Percentiles rank a stretch among this genome's conserved stretches.
Conservation (phyloP, 2,888 invertebrate species). For the Limnephilus marmoratus region DNA sequence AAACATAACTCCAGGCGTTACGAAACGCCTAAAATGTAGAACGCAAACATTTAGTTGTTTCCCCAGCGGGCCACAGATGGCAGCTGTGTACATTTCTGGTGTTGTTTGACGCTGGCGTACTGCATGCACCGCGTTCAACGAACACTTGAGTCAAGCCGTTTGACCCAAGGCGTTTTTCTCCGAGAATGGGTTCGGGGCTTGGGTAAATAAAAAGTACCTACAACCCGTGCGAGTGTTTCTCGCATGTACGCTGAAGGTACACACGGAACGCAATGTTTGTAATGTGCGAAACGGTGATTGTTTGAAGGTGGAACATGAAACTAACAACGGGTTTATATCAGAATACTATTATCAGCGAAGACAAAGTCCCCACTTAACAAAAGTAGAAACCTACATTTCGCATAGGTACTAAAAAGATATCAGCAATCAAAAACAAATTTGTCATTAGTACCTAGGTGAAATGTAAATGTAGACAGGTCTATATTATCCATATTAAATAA, state of each 20-base stretch:
- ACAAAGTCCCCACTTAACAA: background rate
- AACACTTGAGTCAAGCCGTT: constrained; percentile 40
- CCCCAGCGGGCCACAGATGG: constrained; percentile 32
- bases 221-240: background rate
- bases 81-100: constrained; percentile 42
- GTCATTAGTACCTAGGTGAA: no score
- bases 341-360: background rate
- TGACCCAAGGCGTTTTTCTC: constrained; percentile 12
- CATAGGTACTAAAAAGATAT: no score
- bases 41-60: constrained; percentile 38
- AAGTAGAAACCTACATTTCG: no score
- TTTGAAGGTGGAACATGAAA: background rate
- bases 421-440: no score
- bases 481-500: no score
- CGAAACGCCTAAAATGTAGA: constrained; percentile 10
- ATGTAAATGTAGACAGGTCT: no score
- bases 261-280: background rate
- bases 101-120: constrained; percentile 8
- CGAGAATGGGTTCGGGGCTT: constrained; percentile 11
- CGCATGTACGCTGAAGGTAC: background rate
- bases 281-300: background rate
- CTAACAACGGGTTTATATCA: background rate
- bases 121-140: constrained; percentile 3
- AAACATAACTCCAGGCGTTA: background rate
- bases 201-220: constrained; percentile 1